Conservation (phyloP, 2,113 vertebrate species). For the Phocoena sinus region DNA sequence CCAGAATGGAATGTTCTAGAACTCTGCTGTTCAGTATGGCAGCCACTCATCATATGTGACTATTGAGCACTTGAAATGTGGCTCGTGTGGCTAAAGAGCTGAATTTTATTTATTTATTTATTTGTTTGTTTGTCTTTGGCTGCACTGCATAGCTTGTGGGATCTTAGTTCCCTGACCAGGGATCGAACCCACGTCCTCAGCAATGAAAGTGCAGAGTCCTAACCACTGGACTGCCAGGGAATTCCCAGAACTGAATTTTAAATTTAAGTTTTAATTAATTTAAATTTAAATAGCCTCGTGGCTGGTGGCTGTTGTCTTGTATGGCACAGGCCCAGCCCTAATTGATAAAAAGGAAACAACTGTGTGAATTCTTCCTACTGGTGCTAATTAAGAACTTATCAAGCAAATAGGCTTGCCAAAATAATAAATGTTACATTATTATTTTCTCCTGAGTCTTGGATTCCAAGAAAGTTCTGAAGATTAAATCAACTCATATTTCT, state of each 20-base stretch:
- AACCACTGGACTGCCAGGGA: not conserved
- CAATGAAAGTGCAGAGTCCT: no score
- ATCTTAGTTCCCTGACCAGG: not conserved
- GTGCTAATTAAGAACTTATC: not conserved
- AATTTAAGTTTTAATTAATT: not conserved
- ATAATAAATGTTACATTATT: not conserved
- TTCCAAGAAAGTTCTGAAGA: not conserved
- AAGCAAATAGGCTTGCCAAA: not conserved
- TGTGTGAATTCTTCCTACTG: not conserved
- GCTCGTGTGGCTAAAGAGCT: not conserved
- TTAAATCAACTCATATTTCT: not conserved
- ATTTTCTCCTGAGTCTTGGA: not conserved
- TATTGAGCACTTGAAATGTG: not conserved
- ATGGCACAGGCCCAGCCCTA: not conserved
- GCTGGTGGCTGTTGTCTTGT: not conserved
- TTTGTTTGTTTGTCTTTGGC: not conserved
- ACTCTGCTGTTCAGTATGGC: not conserved
- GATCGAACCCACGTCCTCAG: not conserved
- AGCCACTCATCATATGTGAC: not conserved
- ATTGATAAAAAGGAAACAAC: not conserved
- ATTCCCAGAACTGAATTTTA: not conserved
- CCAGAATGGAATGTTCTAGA: not conserved
- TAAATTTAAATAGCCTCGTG: not conserved
- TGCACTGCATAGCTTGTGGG: not conserved
- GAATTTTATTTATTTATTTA: not conserved